Percentiles rank a stretch among this genome's conserved stretches.
These are phyloP conservation scores for Bungarus multicinctus DNA, from an alignment of 2,113 vertebrate genomes.

Conservation along the genomic window DNA sequence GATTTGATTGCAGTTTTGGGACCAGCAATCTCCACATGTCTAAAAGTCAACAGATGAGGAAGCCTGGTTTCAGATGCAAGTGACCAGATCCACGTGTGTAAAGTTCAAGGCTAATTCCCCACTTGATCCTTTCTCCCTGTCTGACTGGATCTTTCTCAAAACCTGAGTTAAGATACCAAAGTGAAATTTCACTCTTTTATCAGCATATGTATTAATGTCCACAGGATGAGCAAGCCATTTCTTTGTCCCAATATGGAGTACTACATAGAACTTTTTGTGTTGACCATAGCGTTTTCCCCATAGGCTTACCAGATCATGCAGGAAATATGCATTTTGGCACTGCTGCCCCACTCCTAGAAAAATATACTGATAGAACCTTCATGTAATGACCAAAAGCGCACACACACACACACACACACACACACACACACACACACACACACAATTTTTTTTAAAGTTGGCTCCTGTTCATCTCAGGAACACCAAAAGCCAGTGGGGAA, in stretches of 20 bases:
- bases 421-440: no score
- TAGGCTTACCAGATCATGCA: background rate
- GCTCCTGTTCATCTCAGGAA: background rate
- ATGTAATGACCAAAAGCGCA: background rate
- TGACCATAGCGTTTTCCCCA: background rate
- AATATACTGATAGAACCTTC: background rate
- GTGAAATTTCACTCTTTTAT: background rate
- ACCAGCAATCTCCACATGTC: background rate
- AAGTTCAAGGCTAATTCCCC: background rate
- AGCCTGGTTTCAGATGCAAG: background rate
- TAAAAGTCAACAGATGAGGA: background rate
- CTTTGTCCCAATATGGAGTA: background rate
- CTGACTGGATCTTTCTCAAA: background rate
- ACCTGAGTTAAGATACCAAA: background rate
- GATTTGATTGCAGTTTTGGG: background rate
- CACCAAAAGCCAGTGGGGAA: background rate
- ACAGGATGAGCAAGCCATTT: background rate
- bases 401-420: no score
- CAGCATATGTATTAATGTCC: background rate
- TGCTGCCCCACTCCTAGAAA: background rate
- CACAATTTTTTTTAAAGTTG: background rate
- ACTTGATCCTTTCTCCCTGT: background rate
- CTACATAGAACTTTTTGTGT: background rate
- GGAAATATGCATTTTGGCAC: background rate
- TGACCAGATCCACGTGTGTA: background rate